Evolutionary conservation across 2,113 vertebrate genomes (phyloP).

Genomic region (Nothocercus nigrocapillus): DNA sequence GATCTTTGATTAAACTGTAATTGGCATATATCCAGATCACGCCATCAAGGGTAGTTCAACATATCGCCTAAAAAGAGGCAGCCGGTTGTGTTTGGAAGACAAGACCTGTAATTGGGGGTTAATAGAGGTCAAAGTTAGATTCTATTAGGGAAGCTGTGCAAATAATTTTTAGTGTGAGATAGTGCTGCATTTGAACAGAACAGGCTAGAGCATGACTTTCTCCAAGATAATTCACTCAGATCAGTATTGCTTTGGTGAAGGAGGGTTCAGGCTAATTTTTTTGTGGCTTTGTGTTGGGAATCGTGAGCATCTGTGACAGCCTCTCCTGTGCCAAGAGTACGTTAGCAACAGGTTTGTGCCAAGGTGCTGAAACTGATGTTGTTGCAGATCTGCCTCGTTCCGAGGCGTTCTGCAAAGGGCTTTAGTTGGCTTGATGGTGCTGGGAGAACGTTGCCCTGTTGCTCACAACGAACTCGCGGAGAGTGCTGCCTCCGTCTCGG

Average conservation of each 20-base stretch:
- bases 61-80: background rate
- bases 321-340: background rate
- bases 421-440: background rate
- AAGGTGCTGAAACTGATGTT: no score
- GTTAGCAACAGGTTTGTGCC: no score
- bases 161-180: background rate
- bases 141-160: background rate
- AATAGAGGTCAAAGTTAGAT: background rate
- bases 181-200: background rate
- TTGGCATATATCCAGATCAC: background rate
- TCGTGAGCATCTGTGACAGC: background rate
- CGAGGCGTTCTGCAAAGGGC: background rate
- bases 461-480: background rate
- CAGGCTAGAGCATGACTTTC: background rate
- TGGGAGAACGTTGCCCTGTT: background rate
- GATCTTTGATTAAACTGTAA: background rate
- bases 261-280: background rate
- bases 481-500: background rate
- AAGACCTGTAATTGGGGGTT: background rate
- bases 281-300: background rate
- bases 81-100: background rate
- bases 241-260: background rate
- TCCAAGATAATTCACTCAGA: background rate
- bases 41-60: background rate
- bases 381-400: background rate